Conservation (phyloP, 2,113 vertebrate species). For the Onychorhynchus coronatus region DNA sequence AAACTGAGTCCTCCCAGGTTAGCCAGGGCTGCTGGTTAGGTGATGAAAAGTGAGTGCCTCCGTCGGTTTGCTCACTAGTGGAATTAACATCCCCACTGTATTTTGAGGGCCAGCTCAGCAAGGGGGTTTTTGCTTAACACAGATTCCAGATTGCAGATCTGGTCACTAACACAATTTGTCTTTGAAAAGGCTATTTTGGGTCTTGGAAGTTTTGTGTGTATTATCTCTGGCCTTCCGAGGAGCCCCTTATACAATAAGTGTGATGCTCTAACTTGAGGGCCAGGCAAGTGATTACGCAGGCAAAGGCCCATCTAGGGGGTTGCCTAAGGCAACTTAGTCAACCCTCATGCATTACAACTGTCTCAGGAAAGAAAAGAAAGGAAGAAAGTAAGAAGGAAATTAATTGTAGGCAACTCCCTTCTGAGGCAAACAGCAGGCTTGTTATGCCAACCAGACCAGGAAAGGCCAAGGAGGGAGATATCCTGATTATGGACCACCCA, state of each 20-base stretch:
- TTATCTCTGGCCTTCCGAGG: neutral
- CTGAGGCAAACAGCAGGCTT: neutral
- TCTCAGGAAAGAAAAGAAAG: neutral
- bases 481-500: neutral
- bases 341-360: neutral
- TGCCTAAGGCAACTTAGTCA: neutral
- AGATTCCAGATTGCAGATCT: neutral
- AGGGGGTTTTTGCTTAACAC: neutral
- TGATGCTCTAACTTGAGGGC: neutral
- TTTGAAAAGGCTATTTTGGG: neutral
- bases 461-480: neutral
- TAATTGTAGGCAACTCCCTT: neutral
- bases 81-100: neutral
- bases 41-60: neutral
- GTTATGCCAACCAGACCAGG: neutral
- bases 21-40: neutral
- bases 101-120: neutral
- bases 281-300: neutral
- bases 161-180: neutral
- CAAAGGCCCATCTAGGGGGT: neutral
- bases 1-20: neutral
- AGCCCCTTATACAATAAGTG: neutral
- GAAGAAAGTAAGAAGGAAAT: neutral
- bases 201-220: neutral
- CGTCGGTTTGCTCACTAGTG: neutral